Conservation (phyloP, 2,888 invertebrate species). For the Hypselothyrea guttata region DNA sequence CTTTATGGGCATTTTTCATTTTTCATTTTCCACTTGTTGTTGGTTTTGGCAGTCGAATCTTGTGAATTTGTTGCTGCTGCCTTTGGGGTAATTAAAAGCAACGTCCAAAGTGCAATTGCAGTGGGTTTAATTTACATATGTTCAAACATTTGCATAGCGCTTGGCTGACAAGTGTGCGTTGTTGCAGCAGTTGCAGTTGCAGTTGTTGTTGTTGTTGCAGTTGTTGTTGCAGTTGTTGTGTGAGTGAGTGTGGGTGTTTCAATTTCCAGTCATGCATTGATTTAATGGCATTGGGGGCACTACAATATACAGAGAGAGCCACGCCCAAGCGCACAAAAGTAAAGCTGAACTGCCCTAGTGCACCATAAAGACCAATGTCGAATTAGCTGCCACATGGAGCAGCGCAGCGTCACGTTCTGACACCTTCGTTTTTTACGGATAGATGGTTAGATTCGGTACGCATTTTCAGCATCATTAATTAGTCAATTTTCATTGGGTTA, state of each 20-base stretch:
- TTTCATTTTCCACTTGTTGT: background rate
- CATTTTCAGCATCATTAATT: slow-evolving; percentile 70
- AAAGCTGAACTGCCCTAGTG: slow-evolving; percentile 47
- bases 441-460: slow-evolving; percentile 56
- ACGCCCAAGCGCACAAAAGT: slow-evolving; percentile 34
- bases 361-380: slow-evolving; percentile 20
- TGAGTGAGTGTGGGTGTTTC: slow-evolving; percentile 61
- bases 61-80: slow-evolving; percentile 9
- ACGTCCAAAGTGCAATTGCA: slow-evolving; percentile 71
- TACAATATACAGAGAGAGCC: slow-evolving; percentile 38
- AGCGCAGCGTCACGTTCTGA: slow-evolving; percentile 45
- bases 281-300: slow-evolving; percentile 33
- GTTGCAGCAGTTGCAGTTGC: background rate
- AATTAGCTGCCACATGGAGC: slow-evolving; percentile 24
- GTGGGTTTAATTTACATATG: slow-evolving; percentile 69
- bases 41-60: slow-evolving; percentile 9
- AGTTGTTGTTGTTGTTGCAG: slow-evolving; percentile 12
- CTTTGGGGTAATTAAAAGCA: slow-evolving; percentile 70
- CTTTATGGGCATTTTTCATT: slow-evolving; percentile 30
- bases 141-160: slow-evolving; percentile 55
- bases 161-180: slow-evolving; percentile 26
- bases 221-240: slow-evolving; percentile 18
- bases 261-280: slow-evolving; percentile 62
- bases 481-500: slow-evolving; percentile 53
- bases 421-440: slow-evolving; percentile 37